Conservation (phyloP, 1,140 invertebrate species). For the Battus philenor region DNA sequence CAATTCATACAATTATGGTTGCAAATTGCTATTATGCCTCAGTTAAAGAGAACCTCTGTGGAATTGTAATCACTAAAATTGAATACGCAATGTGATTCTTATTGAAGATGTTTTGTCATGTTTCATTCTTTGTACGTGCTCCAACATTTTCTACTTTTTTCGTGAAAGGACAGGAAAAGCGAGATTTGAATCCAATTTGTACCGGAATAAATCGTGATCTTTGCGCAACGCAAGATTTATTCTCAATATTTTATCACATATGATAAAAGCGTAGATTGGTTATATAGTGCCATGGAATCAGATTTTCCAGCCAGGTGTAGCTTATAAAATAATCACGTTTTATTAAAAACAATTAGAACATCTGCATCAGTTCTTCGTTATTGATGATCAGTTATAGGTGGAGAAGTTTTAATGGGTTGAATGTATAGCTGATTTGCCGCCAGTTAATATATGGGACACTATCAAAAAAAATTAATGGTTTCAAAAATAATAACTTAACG, state of each 20-base stretch:
- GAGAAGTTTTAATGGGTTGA: too few species aligned
- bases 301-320: too few species aligned
- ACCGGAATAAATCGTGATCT: conserved; percentile 67
- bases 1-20: background rate
- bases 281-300: too few species aligned
- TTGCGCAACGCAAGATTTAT: conserved; percentile 59
- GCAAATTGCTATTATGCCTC: background rate
- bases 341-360: too few species aligned
- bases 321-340: too few species aligned
- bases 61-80: conserved; percentile 16
- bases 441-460: too few species aligned
- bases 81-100: conserved; percentile 52
- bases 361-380: too few species aligned
- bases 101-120: conserved; percentile 65
- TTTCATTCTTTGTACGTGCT: conserved; percentile 70
- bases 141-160: conserved; percentile 63
- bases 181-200: conserved; percentile 72
- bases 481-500: too few species aligned
- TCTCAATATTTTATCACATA: conserved; percentile 43
- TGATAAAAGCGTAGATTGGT: conserved; percentile 1
- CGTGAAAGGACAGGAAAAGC: conserved; percentile 57
- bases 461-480: too few species aligned
- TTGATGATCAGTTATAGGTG: too few species aligned
- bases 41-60: conserved; percentile 9
- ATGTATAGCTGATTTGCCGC: too few species aligned